Conservation (phyloP, 2,113 vertebrate genomes). For the Nicator chloris region DNA sequence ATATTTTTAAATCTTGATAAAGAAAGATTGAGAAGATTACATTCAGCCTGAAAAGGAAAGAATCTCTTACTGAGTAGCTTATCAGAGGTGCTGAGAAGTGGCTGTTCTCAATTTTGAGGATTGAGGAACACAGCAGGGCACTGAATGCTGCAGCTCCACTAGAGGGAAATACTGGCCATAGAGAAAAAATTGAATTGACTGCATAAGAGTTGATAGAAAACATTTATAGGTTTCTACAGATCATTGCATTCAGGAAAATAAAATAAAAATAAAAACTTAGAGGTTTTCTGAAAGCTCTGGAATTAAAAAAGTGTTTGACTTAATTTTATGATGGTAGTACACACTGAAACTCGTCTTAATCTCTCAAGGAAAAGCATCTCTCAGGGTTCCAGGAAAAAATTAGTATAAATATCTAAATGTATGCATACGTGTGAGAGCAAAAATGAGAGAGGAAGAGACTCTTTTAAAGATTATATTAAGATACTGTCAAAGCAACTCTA, state of each 20-base stretch:
- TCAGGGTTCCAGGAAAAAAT: not conserved
- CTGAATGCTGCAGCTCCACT: not conserved
- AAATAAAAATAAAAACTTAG: not conserved
- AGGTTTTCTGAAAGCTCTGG: not conserved
- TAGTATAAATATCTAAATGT: not conserved
- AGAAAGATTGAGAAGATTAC: not conserved
- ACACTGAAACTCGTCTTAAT: not conserved
- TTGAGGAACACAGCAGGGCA: not conserved
- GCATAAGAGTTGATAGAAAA: not conserved
- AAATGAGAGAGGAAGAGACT: not conserved
- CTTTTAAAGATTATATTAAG: not conserved
- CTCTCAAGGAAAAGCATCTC: not conserved
- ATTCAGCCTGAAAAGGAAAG: not conserved
- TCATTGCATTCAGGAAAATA: not conserved
- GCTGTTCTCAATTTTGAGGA: not conserved
- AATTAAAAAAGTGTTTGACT: not conserved
- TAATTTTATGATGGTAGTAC: not conserved
- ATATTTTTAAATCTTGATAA: not conserved
- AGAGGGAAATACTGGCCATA: not conserved
- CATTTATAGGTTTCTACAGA: not conserved
- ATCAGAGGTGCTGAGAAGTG: not conserved
- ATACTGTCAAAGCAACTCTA: not conserved
- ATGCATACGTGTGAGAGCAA: rapidly evolving
- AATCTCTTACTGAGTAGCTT: not conserved
- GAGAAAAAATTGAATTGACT: not conserved